Conservation (phyloP, 2,113 vertebrate species). For the Oophaga pumilio region DNA sequence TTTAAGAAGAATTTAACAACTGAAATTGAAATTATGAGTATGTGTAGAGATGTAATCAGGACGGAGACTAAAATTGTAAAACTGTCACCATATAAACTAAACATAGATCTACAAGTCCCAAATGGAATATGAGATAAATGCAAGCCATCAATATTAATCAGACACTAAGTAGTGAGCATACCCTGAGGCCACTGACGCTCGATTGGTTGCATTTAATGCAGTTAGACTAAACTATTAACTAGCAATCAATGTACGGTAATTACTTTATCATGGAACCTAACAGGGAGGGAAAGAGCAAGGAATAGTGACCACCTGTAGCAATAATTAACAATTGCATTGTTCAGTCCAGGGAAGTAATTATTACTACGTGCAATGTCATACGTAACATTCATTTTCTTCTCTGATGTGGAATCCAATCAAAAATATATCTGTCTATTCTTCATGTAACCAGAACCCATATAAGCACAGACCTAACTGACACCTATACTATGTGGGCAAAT, state of each 20-base stretch:
- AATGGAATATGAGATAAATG: not conserved
- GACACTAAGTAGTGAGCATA: not conserved
- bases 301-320: not conserved
- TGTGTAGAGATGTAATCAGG: not conserved
- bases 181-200: not conserved
- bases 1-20: too few species aligned
- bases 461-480: not conserved
- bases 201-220: conserved; percentile 17
- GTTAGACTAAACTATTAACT: conserved; percentile 18
- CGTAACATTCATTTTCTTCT: not conserved
- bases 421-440: not conserved
- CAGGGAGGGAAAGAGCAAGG: not conserved
- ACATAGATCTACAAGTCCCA: not conserved
- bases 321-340: not conserved
- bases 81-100: not conserved
- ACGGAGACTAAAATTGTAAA: not conserved
- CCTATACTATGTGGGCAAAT: too few species aligned
- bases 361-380: not conserved
- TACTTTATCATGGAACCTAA: conserved; percentile 10
- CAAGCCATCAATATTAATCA: not conserved
- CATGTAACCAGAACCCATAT: not conserved
- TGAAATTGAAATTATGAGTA: not conserved
- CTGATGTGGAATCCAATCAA: not conserved
- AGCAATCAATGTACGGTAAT: conserved; percentile 29
- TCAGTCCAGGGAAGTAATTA: not conserved